phyloP scores from a whole-genome alignment of 1,140 invertebrate species.

The Drosophila ohnishii region DNA sequence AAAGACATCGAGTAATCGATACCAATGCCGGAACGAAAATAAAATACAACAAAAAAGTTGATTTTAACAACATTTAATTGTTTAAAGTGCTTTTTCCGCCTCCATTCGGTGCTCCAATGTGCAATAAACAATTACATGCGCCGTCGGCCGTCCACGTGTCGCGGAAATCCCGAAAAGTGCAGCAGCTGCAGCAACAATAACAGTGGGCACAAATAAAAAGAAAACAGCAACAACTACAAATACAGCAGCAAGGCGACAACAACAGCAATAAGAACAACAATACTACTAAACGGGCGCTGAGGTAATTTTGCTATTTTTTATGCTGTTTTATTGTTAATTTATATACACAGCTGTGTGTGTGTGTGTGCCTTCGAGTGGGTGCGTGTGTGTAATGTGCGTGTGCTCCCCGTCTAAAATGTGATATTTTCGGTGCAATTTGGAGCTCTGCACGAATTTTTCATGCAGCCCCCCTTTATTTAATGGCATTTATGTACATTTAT shows the following conservation, averaged over 20 bases:
- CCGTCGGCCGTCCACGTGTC: slow-evolving; percentile 34
- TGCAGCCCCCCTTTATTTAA: slow-evolving; percentile 30
- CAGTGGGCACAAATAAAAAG: slow-evolving; percentile 44
- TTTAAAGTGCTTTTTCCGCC: slow-evolving; percentile 11
- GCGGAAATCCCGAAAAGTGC: slow-evolving; percentile 34
- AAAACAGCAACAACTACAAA: slow-evolving; percentile 65
- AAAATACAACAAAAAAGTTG: slow-evolving; percentile 28
- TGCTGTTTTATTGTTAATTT: slow-evolving; percentile 67
- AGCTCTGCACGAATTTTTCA: slow-evolving; percentile 31
- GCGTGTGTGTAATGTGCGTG: slow-evolving; percentile 37
- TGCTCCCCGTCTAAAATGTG: slow-evolving; percentile 57
- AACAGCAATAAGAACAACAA: slow-evolving; percentile 44
- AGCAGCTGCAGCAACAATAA: slow-evolving; percentile 69
- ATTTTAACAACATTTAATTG: slow-evolving; percentile 43
- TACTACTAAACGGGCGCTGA: slow-evolving; percentile 51
- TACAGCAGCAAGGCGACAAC: slow-evolving; percentile 49
- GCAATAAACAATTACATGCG: slow-evolving; percentile 42
- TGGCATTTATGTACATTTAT: slow-evolving; percentile 18
- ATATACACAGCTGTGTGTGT: slow-evolving; percentile 61
- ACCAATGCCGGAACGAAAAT: slow-evolving; percentile 18
- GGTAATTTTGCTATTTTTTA: slow-evolving; percentile 80
- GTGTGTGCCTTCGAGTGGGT: slow-evolving; percentile 15
- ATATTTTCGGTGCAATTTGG: slow-evolving; percentile 58
- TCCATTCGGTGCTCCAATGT: slow-evolving; percentile 33
- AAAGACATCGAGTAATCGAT: not conserved